phyloP scores from a whole-genome alignment of 2,888 invertebrate genomes.

The Chesias legatella region DNA sequence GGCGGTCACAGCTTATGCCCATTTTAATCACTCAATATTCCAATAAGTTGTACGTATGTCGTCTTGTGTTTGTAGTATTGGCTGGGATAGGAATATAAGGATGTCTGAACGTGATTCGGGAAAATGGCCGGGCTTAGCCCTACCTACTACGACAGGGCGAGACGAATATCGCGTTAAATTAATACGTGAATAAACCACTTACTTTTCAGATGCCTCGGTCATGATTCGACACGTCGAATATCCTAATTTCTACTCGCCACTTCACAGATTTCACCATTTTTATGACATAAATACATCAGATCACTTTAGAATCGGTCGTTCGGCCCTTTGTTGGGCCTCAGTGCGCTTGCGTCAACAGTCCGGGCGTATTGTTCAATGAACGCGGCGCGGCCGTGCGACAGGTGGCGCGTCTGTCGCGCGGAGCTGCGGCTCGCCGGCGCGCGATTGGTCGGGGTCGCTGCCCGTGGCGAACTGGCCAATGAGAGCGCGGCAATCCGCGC shows the following conservation, averaged over 20 bases:
- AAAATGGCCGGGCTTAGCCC: constrained; percentile 78
- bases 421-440: constrained; percentile 33
- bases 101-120: constrained; percentile 44
- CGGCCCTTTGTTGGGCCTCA: constrained; percentile 80
- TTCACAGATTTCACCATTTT: constrained; percentile 91
- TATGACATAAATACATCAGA: constrained; percentile 88
- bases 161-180: constrained; percentile 46
- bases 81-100: constrained; percentile 5
- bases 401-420: constrained; percentile 70
- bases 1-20: constrained; percentile 54
- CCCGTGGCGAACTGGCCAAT: constrained; percentile 49
- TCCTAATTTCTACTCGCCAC: constrained; percentile 91
- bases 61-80: neutral
- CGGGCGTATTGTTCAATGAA: constrained; percentile 76
- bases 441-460: constrained; percentile 46
- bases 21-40: constrained; percentile 28
- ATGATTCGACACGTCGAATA: constrained; percentile 92
- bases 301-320: constrained; percentile 74
- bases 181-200: constrained; percentile 76
- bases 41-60: constrained; percentile 8
- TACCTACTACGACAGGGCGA: constrained; percentile 66
- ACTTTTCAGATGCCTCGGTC: constrained; percentile 96
- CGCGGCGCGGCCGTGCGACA: constrained; percentile 62
- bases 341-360: constrained; percentile 76
- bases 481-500: constrained; percentile 32